Conservation (phyloP, 2,888 invertebrate genomes). For the Dexiosoma caninum region DNA sequence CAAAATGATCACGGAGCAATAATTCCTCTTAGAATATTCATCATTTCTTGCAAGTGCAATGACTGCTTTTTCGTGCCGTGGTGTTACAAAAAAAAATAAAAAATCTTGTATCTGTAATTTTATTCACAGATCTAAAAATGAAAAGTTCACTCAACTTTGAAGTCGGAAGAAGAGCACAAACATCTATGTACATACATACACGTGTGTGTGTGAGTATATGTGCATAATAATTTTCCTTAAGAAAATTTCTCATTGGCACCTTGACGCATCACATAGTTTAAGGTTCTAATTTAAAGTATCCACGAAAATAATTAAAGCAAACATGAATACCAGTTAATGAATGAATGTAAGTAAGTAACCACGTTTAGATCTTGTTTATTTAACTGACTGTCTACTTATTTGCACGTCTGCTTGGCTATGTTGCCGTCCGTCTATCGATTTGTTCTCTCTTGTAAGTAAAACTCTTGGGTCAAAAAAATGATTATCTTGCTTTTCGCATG, state of each 20-base stretch:
- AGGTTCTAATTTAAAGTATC: constrained; percentile 62
- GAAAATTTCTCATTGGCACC: constrained; percentile 67
- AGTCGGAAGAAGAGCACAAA: neutral
- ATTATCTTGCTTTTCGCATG: constrained; percentile 53
- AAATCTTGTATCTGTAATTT: constrained; percentile 45
- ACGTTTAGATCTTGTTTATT: constrained; percentile 21
- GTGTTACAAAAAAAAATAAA: constrained; percentile 22
- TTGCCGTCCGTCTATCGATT: neutral
- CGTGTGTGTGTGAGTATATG: too few species aligned
- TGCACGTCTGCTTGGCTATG: neutral
- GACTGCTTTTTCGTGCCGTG: constrained; percentile 51
- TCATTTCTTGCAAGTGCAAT: constrained; percentile 58
- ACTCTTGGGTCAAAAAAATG: constrained; percentile 56
- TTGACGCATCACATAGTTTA: constrained; percentile 72
- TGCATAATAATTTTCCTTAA: constrained; percentile 11
- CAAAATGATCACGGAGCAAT: constrained; percentile 37
- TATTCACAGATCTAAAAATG: neutral
- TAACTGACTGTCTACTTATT: constrained; percentile 3
- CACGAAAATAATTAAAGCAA: constrained; percentile 22
- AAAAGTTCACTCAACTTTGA: constrained; percentile 48
- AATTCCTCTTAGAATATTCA: constrained; percentile 48
- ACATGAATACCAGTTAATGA: neutral
- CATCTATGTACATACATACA: too few species aligned
- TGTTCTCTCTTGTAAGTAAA: neutral
- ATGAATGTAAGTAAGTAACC: neutral